Evolutionary conservation across 2,113 vertebrate genomes (phyloP), one percentile per base, ranked within the genome.

Genomic region (Zapus hudsonius): DNA sequence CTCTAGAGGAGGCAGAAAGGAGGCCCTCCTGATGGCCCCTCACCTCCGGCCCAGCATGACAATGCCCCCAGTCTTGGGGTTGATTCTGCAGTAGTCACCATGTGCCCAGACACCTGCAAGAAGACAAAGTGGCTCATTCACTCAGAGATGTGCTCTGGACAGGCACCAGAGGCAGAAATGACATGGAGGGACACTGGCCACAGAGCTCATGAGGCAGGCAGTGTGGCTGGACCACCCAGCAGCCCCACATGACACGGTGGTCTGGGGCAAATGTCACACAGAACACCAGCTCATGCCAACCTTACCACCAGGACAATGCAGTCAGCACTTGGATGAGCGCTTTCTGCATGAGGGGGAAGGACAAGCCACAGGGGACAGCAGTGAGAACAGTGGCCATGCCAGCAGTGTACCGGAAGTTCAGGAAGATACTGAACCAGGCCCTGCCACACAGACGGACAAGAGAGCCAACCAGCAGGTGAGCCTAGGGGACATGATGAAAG

Each of bases 41-140:
- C 89, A 99, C 99, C 99, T 99, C 96, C 99, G 98, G 66, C 99
- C 99, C 89, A 99, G 98, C 99, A 99, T 99, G 93, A 99, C 93
- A 5, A 99, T 98, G 55, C 99, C 99, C 80, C 99, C 99, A 0
- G 99, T 99, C 94, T 99, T 98, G 40, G 99, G 99, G 96, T 99
- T 99, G 95, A 99, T 99, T 95, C 99, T 99, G 97, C 99, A 99
- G 97, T 99, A 99, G 97, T 99, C 99, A 0, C 99, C 99, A 0
- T 99, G 99, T 0, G 98, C 98, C 99, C 99, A 99, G 61, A 99
- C 97, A 55, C 99, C 99, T 99, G 78, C 8, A 15, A 72, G 91
- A 38, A 87, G 6, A 74, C 47, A 94, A 31, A 76, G 22, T 22
- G 42, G 0, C 4, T 3, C 0, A 0, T 73, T 87, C 87, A 89